Base-by-base conservation (phyloP, 2,797 vertebrate species). In the Aphelocoma californica region DNA sequence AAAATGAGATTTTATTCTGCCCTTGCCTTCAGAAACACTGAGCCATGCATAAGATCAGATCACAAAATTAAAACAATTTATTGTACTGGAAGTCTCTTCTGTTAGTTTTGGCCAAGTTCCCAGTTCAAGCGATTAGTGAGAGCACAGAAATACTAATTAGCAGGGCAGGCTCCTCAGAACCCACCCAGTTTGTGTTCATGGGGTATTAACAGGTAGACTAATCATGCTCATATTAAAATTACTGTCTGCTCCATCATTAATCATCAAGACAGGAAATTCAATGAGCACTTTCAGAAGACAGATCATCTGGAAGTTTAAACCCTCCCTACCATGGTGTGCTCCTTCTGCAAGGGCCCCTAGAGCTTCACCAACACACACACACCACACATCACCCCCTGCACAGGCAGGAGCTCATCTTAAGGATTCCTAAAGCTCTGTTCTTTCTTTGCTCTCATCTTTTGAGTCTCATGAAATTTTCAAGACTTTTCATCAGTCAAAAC, bases 121-220 rank as follows among this genome's bases (percentile, higher is more conserved):
- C 95, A 80, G 96, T 92, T 80, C 62, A 93, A 94, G 96, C 3
- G 93, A 97, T 97, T 92, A 97, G 96, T 88, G 95, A 95, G 96
- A 96, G 96, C 95, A 96, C 93, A 96, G 97, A 96, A 97, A 97
- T 97, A 92, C 96, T 96, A 93, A 97, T 97, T 96, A 98, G 97
- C 96, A 93, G 94, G 53, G 81, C 96, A 92, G 94, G 95, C 90
- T 94, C 58, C 88, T 86, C 96, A 78, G 81, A 73, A 71, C 73
- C 73, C 88, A 62, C 69, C 42, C 89, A 28, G 21, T 32, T 88
- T 81, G 31, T 90, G 94, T 92, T 95, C 86, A 47, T 26, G 93
- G 96, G 93, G 78, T 51, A 40, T 92, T 94, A 96, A 93, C 94
- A 95, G 94, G 93, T 57, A 61, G 64, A 77, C n/a, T 65, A 87